Percentiles rank a stretch among this genome's conserved stretches.
Conservation (phyloP, 2,797 vertebrate genomes). For the Myotis pilosus region DNA sequence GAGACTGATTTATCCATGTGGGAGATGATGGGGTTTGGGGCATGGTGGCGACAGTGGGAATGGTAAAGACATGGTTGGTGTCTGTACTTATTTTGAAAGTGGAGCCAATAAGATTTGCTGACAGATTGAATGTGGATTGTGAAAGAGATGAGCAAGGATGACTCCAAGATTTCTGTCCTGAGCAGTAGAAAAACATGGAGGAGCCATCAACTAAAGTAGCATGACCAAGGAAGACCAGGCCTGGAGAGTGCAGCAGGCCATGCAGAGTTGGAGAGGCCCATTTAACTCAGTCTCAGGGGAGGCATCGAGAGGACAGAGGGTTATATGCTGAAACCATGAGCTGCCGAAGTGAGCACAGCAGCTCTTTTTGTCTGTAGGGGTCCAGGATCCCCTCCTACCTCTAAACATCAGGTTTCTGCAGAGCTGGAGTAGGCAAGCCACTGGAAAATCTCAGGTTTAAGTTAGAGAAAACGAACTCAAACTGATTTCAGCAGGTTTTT, state of each 20-base stretch:
- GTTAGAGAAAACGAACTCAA: not conserved
- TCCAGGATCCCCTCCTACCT: not conserved
- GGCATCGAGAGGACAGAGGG: accelerated
- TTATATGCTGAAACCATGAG: not conserved
- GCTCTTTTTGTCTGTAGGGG: not conserved
- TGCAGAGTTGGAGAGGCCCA: not conserved
- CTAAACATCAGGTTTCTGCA: not conserved
- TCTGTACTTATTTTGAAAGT: not conserved
- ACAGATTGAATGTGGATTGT: not conserved
- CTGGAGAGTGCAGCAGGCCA: not conserved
- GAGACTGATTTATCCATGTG: not conserved
- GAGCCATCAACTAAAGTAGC: not conserved
- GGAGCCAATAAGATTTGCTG: not conserved
- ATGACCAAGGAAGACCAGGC: not conserved
- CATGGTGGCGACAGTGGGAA: not conserved
- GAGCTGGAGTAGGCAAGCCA: not conserved
- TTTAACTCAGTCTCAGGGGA: not conserved
- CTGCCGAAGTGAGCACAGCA: no score
- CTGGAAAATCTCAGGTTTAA: not conserved
- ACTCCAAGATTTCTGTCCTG: not conserved
- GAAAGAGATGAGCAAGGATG: not conserved
- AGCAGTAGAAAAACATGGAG: not conserved
- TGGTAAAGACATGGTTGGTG: not conserved
- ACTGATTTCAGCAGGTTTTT: not conserved
- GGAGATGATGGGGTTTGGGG: not conserved